Evolutionary conservation across 2,113 vertebrate species (phyloP).

Genomic region (Gallinago jamesoni): DNA sequence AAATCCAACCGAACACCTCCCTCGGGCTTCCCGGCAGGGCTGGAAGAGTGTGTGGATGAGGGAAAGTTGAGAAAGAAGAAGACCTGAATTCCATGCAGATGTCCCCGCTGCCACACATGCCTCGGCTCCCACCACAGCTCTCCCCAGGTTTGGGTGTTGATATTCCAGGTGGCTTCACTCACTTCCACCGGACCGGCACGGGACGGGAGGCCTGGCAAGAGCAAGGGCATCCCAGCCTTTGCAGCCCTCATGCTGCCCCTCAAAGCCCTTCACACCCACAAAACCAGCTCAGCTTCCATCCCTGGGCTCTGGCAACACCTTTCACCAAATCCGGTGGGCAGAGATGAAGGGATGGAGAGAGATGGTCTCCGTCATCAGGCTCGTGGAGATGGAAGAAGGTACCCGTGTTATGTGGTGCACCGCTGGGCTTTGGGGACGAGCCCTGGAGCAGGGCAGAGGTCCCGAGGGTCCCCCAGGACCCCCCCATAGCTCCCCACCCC

Average conservation of each 20-base stretch:
- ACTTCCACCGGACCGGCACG: accelerated
- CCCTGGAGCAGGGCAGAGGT: not conserved
- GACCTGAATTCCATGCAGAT: accelerated
- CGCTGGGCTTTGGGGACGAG: accelerated
- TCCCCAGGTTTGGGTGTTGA: not conserved
- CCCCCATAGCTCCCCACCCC: not conserved
- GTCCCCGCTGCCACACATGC: accelerated
- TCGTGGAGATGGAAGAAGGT: not conserved
- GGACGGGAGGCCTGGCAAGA: not conserved
- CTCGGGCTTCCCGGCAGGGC: accelerated
- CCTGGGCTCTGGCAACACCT: not conserved
- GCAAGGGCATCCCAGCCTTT: not conserved
- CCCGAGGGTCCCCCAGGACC: not conserved
- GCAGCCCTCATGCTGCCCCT: accelerated
- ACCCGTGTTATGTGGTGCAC: accelerated
- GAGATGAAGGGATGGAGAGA: not conserved
- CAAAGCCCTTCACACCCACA: not conserved
- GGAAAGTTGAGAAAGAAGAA: not conserved
- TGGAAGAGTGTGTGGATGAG: accelerated
- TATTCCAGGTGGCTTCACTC: not conserved
- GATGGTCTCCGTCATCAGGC: not conserved
- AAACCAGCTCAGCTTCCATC: not conserved
- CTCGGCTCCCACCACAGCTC: not conserved
- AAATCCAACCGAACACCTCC: not conserved
- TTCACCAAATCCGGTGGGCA: not conserved